Evolutionary conservation across 2,113 vertebrate species (phyloP).

Genomic region (Protobothrops flavoviridis): DNA sequence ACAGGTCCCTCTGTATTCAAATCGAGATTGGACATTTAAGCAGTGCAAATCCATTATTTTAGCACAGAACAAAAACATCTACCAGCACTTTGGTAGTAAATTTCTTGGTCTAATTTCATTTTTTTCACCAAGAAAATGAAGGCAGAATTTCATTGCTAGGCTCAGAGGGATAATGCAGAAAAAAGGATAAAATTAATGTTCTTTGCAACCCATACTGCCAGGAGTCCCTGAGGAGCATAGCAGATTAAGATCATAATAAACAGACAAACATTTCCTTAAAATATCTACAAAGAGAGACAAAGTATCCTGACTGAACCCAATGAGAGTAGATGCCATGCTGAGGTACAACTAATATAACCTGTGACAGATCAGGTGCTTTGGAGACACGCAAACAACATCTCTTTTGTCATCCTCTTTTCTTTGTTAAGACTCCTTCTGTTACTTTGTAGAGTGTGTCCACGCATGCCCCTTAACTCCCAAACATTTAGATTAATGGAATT

Average conservation of each 20-base stretch:
- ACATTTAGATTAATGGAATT: too few relatives aligned
- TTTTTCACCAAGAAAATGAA: neutral
- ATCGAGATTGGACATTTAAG: neutral
- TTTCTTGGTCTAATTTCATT: neutral
- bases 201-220: neutral
- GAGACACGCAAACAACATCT: slow-evolving; percentile 20
- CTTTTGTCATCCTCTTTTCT: too few relatives aligned
- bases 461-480: too few relatives aligned
- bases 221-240: neutral
- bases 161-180: neutral
- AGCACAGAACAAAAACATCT: neutral
- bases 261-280: neutral
- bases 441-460: too few relatives aligned
- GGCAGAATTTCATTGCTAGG: neutral
- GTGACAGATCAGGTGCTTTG: slow-evolving; percentile 15
- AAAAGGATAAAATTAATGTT: neutral
- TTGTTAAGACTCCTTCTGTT: too few relatives aligned
- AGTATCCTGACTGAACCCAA: slow-evolving; percentile 24
- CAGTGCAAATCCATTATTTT: neutral
- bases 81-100: too few relatives aligned
- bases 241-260: neutral
- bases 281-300: slow-evolving; percentile 9
- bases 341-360: slow-evolving; percentile 39
- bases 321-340: slow-evolving; percentile 32
- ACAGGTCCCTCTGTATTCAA: neutral